These are phyloP conservation scores for Drosophila quadrilineata DNA, from an alignment of 1,140 invertebrate species.

Conservation along the genomic window DNA sequence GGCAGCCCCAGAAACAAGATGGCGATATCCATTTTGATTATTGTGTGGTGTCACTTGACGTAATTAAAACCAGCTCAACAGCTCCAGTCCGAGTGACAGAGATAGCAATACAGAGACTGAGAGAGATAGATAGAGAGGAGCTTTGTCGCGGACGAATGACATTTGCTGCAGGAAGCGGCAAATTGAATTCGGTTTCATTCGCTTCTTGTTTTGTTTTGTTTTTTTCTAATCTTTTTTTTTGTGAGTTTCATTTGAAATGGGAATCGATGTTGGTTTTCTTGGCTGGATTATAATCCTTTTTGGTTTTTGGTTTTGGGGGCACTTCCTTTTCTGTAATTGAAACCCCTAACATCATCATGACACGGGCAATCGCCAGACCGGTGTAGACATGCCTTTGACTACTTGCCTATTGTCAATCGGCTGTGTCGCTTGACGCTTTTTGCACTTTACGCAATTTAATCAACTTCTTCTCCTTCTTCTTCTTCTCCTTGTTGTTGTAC, in stretches of 20 bases:
- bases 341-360: constrained; percentile 59
- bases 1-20: no score
- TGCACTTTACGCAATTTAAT: constrained; percentile 73
- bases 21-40: constrained; percentile 71
- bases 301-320: constrained; percentile 1
- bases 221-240: not conserved
- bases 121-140: not conserved
- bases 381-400: constrained; percentile 55
- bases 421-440: constrained; percentile 37
- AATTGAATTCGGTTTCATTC: constrained; percentile 51
- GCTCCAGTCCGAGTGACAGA: no score
- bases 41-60: constrained; percentile 65
- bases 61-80: constrained; percentile 59
- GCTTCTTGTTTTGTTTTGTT: not conserved
- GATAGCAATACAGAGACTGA: not conserved
- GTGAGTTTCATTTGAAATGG: no score
- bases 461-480: constrained; percentile 57
- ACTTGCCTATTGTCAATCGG: constrained; percentile 41
- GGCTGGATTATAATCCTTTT: not conserved
- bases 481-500: no score
- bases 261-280: not conserved
- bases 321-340: constrained; percentile 69
- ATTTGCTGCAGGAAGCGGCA: constrained; percentile 68
- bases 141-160: constrained; percentile 52
- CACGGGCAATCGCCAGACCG: constrained; percentile 45